Base-by-base conservation (phyloP, 2,888 invertebrate species). In the Polyommatus icarus region DNA sequence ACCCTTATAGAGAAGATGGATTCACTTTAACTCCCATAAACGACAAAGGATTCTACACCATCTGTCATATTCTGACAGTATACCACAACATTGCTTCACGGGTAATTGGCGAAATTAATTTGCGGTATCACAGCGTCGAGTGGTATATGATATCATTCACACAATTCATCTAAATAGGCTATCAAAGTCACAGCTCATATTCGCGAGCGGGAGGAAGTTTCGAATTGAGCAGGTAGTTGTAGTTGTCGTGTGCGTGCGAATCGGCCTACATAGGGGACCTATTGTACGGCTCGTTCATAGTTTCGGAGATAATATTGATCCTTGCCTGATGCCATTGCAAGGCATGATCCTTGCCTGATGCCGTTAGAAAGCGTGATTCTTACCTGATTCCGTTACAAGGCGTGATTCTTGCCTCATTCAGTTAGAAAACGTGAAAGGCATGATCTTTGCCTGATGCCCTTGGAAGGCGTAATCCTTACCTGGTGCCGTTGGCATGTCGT, bases 141-240 rank as follows among this genome's bases (percentile, higher is more conserved):
- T 32, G 20, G 46, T 12, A 73, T 73, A 73, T 46, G 40, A 46
- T 50, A 54, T 18, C 54, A 71, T 29, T 54, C 50, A 50, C 71
- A 67, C 50, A 71, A 77, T 77, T 77, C 57, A 57, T 77, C 72
- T 77, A 76, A 78, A 80, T 79, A 78, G 79, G 77, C 80, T 80
- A 81, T 80, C 80, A 80, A 79, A 81, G 80, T 80, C 79, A 78
- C 80, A 80, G 75, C 50, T 75, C 54, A 54, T 75, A 75, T 75
- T 71, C 79, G 81, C 82, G 76, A 81, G 82, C 80, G 81, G 79
- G 79, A 83, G 83, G 83, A 83, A 81, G 83, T 80, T 79, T 80
- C 81, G 79, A 83, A 82, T 83, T 82, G 80, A 82, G 80, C 81
- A 81, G 81, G 81, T 82, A 81, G 80, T 79, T 80, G 81, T 82